Evolutionary conservation across 2,888 invertebrate genomes (phyloP).

Genomic region (Xestobium rufovillosum): DNA sequence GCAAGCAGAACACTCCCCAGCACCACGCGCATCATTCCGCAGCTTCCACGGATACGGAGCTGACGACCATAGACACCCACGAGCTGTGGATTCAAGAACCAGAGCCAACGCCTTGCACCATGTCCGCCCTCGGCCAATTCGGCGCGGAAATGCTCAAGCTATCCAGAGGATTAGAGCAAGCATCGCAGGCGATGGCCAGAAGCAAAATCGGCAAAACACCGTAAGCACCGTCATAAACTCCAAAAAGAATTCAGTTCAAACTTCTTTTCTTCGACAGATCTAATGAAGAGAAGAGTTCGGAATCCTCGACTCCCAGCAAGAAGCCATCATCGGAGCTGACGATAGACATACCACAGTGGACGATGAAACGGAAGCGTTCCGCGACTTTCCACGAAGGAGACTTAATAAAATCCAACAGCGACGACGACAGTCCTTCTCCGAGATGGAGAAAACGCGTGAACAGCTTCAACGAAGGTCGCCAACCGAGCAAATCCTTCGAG

Average conservation of each 20-base stretch:
- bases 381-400: slow-evolving; percentile 48
- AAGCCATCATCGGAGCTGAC: no score
- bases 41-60: slow-evolving; percentile 76
- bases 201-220: slow-evolving; percentile 12
- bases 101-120: slow-evolving; percentile 72
- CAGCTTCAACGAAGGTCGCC: slow-evolving; percentile 44
- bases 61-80: slow-evolving; percentile 75
- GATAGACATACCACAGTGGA: no score
- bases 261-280: no score
- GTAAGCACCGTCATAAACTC: no score
- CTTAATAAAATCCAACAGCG: no score
- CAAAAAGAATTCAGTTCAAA: no score
- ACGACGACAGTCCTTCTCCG: slow-evolving; percentile 39
- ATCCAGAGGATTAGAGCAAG: slow-evolving; percentile 72
- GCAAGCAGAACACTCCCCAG: slow-evolving; percentile 43
- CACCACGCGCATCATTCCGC: slow-evolving; percentile 61
- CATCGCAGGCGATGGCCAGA: slow-evolving; percentile 41
- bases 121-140: slow-evolving; percentile 79
- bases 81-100: slow-evolving; percentile 67
- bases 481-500: slow-evolving; percentile 15
- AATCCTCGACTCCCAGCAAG: no score
- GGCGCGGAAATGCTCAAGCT: slow-evolving; percentile 81
- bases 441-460: slow-evolving; percentile 43
- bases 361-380: slow-evolving; percentile 39
- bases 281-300: no score